Percentiles rank a stretch among this genome's conserved stretches.
These are phyloP conservation scores for Drosophila pseudotakahashii DNA, from an alignment of 2,888 invertebrate species.

Conservation along the genomic window DNA sequence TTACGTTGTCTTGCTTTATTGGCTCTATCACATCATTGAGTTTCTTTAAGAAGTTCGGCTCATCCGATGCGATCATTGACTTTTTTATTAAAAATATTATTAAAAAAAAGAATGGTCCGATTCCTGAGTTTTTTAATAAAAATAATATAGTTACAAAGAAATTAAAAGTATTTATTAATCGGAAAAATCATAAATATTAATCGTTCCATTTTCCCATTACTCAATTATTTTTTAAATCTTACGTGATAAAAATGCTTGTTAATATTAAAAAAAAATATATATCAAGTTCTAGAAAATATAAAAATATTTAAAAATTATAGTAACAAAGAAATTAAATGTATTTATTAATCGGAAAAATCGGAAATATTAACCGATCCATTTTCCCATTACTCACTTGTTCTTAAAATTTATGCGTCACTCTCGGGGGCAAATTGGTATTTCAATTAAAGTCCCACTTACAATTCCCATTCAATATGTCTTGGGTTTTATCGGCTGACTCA, in stretches of 20 bases:
- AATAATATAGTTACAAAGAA: too few species aligned
- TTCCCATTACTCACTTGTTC: constrained; percentile 13
- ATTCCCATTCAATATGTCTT: constrained; percentile 4
- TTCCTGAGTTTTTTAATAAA: too few species aligned
- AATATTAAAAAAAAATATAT: background rate
- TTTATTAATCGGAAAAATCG: background rate
- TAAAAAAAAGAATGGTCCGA: too few species aligned
- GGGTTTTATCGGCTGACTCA: constrained; percentile 32
- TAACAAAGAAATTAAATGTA: background rate
- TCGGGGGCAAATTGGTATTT: background rate
- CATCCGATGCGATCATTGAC: constrained; percentile 18
- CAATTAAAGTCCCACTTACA: background rate
- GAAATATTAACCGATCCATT: background rate
- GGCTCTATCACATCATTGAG: constrained; percentile 13
- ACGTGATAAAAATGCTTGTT: too few species aligned
- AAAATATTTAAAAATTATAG: background rate
- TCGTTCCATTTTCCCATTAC: too few species aligned
- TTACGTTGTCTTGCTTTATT: constrained; percentile 9
- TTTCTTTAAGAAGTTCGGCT: constrained; percentile 15
- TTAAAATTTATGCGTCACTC: constrained; percentile 8
- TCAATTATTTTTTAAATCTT: too few species aligned
- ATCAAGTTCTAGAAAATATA: background rate
- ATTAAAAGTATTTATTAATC: too few species aligned
- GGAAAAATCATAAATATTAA: too few species aligned
- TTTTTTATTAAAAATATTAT: background rate